Percentiles rank a stretch among this genome's conserved stretches.
Evolutionary conservation across 2,113 vertebrate species (phyloP).

Genomic region (Pteruthius melanotis): DNA sequence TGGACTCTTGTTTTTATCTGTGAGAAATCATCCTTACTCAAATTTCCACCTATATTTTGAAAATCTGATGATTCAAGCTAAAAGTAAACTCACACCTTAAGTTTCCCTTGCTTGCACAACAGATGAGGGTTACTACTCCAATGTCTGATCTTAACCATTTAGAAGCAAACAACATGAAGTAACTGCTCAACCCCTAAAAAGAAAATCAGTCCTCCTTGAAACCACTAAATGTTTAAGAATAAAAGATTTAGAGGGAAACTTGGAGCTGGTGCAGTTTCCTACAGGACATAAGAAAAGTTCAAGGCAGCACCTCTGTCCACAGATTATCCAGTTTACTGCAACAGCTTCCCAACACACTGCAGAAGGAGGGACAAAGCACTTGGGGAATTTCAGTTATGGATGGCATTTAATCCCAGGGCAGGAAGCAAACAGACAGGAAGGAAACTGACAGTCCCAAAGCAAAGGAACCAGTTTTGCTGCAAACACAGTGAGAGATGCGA

Average conservation of each 20-base stretch:
- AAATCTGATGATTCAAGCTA: neutral
- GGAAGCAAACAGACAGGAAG: neutral
- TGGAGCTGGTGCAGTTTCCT: neutral
- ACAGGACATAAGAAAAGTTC: neutral
- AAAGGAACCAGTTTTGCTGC: neutral
- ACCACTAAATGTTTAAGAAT: neutral
- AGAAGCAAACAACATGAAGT: neutral
- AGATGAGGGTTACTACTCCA: neutral
- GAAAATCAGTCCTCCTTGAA: neutral
- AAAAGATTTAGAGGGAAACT: neutral
- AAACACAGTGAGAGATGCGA: fast-evolving
- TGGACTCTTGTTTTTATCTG: neutral
- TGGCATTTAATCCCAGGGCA: neutral
- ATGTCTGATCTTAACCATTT: neutral
- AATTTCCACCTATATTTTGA: neutral
- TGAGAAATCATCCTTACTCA: neutral
- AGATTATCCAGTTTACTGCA: neutral
- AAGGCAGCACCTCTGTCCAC: neutral
- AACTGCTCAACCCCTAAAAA: neutral
- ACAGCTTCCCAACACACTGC: neutral
- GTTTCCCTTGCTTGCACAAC: neutral
- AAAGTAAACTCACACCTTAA: neutral
- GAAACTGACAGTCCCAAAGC: neutral
- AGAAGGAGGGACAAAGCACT: neutral
- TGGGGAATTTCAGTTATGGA: neutral